Base-by-base conservation (phyloP, 2,113 vertebrate species). In the Recurvirostra avosetta region DNA sequence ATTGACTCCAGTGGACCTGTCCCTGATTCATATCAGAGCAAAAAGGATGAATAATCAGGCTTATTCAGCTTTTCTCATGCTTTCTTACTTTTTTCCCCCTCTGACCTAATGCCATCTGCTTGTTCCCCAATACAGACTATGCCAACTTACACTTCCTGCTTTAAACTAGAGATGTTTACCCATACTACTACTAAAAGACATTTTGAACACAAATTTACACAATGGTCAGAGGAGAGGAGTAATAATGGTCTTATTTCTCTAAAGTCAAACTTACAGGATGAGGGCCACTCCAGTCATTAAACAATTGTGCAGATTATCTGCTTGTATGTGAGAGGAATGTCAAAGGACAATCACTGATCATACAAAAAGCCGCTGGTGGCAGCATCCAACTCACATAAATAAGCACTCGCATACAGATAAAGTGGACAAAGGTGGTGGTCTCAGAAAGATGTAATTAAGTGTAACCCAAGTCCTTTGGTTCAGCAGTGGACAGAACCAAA, bases 401-500 rank as follows among this genome's bases (percentile, higher is more conserved):
- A 63, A 74, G 45, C 3, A 32, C 22, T 38, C 1, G 0, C 6
- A 40, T 5, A 5, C 6, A 26, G 27, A 25, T 10, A 32, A 59
- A 76, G 19, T 9, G 8, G 10, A 83, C 1, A 0, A 45, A n/a
- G 1, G 7, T 4, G 23, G 34, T 27, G 45, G 11, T 61, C 16
- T 23, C 32, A 29, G 38, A n/a, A 52, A 52, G 40, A 26, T 14
- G 34, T 15, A 82, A 23, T 38, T 72, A 53, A 61, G 52, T 19
- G 8, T 34, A 50, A 63, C 15, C 5, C n/a, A 61, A 55, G 70
- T 21, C 27, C 53, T 59, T 53, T 14, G 36, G 49, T 36, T 71
- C n/a, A 36, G 26, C 14, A 14, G 52, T 67, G 53, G 47, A 14
- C 19, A 67, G 14, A 61, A 41, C 11, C 41, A 45, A 62, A 43